These are phyloP conservation scores for Hemitrygon akajei DNA, from an alignment of 2,797 vertebrate genomes.

Conservation along the genomic window DNA sequence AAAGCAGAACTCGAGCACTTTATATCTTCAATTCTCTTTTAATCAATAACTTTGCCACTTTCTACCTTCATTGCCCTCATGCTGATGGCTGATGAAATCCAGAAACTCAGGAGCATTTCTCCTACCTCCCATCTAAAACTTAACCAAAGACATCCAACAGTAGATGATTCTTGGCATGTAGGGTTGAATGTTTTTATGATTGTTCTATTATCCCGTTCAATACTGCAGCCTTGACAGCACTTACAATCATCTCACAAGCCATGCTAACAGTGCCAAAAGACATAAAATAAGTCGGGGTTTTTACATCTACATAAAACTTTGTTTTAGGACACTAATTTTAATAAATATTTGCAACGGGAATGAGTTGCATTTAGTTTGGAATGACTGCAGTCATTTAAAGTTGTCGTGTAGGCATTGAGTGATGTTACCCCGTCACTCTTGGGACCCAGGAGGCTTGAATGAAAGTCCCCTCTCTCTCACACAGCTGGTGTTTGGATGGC, in stretches of 20 bases:
- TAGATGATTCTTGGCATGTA: not conserved
- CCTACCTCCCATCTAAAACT: no score
- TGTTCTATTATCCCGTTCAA: not conserved
- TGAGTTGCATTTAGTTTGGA: not conserved
- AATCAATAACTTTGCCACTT: no score
- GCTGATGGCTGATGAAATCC: not conserved
- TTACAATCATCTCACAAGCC: not conserved
- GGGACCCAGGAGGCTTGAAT: not conserved
- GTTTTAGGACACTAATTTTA: not conserved
- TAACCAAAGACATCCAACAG: not conserved
- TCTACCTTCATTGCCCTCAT: not conserved
- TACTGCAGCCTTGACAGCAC: not conserved
- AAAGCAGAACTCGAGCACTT: no score
- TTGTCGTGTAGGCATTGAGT: not conserved
- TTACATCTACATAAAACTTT: not conserved
- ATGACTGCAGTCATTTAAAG: not conserved
- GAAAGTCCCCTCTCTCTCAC: slow-evolving; percentile 25
- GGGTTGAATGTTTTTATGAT: not conserved
- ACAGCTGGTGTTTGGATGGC: not conserved
- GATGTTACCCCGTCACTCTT: not conserved
- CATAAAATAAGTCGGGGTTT: not conserved
- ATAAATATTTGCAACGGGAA: slow-evolving; percentile 21
- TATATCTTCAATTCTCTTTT: no score
- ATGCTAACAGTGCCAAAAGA: not conserved
- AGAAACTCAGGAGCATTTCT: no score